A percentile compares a stretch with the other conserved stretches of the same genome.
Conservation (phyloP, 1,140 invertebrate genomes). For the Magallana angulata region DNA sequence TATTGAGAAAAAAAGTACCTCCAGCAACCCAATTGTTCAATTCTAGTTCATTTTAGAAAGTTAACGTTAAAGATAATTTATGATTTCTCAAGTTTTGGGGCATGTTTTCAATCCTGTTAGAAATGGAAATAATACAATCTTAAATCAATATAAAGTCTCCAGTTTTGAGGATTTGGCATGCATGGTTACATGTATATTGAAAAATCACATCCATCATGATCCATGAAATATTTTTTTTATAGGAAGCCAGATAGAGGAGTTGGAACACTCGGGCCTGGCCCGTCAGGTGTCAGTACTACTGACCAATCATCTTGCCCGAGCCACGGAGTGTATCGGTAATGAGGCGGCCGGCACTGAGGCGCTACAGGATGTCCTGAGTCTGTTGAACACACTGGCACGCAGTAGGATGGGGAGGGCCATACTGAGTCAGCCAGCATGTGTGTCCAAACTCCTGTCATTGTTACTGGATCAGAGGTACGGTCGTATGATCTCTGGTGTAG, state of each 20-base stretch:
- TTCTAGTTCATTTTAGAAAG: too few relatives aligned
- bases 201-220: too few relatives aligned
- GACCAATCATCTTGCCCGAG: constrained; percentile 78
- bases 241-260: constrained; percentile 71
- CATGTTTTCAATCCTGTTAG: too few relatives aligned
- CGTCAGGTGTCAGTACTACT: constrained; percentile 78
- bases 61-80: too few relatives aligned
- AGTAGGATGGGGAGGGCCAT: constrained; percentile 79
- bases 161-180: too few relatives aligned
- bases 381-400: constrained; percentile 77
- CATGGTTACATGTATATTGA: too few relatives aligned
- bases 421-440: constrained; percentile 79
- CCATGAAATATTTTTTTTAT: not conserved
- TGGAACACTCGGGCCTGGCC: constrained; percentile 78
- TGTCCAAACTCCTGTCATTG: constrained; percentile 78
- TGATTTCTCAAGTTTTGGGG: too few relatives aligned
- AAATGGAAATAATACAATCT: too few relatives aligned
- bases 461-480: constrained; percentile 77
- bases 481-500: too few relatives aligned
- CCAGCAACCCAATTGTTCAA: too few relatives aligned
- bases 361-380: constrained; percentile 78
- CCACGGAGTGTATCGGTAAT: constrained; percentile 76
- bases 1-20: not conserved
- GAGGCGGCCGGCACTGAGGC: constrained; percentile 77
- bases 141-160: too few relatives aligned